Conservation (phyloP, 2,113 vertebrate species). For the Charadrius vociferus region DNA sequence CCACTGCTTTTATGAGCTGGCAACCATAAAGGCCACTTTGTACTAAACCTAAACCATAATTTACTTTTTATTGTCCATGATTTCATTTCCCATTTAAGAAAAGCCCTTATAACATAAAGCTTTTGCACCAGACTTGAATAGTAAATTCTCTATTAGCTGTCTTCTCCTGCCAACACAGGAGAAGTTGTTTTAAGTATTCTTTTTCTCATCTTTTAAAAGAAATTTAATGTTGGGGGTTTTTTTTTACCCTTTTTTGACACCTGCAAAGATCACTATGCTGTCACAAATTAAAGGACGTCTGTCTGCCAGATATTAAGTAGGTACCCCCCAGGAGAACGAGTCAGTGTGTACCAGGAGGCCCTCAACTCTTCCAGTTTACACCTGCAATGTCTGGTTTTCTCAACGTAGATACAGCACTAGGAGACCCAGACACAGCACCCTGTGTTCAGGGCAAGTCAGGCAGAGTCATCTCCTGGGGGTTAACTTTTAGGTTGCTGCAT, state of each 20-base stretch:
- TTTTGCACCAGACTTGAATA: neutral
- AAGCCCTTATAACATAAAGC: neutral
- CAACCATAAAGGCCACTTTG: neutral
- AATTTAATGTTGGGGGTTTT: rapidly evolving
- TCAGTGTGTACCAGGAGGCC: neutral
- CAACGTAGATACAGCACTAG: neutral
- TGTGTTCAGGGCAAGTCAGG: neutral
- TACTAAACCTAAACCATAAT: neutral
- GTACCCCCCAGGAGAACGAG: neutral
- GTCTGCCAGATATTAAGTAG: neutral
- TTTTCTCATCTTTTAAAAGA: neutral
- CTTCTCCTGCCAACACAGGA: neutral
- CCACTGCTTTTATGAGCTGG: neutral
- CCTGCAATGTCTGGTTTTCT: neutral
- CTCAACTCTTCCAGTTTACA: neutral
- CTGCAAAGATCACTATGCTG: neutral
- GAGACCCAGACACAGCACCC: neutral
- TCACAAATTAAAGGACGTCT: neutral
- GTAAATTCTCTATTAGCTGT: neutral
- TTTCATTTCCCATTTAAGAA: constrained; percentile 10
- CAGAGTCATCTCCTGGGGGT: neutral
- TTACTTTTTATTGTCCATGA: neutral
- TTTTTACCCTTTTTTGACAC: neutral
- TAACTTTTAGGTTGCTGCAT: neutral
- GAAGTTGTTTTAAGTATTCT: neutral